Evolutionary conservation across 92 coral and sea anemone genomes (phyloP).

Genomic region (Parazoanthus darwini): DNA sequence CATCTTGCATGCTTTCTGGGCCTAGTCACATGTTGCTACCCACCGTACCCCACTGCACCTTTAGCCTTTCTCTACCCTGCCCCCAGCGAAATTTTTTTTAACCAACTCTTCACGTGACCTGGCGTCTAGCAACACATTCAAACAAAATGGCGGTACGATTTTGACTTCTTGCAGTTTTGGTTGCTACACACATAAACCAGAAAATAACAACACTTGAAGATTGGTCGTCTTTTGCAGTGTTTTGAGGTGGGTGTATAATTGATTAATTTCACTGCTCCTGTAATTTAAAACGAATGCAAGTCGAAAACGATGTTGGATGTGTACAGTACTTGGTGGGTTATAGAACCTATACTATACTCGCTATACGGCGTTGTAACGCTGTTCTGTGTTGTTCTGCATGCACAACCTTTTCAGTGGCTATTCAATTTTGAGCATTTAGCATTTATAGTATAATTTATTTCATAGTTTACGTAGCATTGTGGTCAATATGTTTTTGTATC

Average conservation of each 20-base stretch:
- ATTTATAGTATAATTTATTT: too few species aligned
- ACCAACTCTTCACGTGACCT: conserved; percentile 34
- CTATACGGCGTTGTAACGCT: not conserved
- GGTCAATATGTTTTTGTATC: not conserved
- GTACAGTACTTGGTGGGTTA: not conserved
- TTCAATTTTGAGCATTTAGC: not conserved
- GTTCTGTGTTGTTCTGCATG: not conserved
- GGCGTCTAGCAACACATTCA: conserved; percentile 51
- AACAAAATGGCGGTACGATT: conserved; percentile 45
- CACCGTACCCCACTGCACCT: not conserved
- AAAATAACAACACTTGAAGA: not conserved
- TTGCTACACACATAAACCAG: conserved; percentile 29
- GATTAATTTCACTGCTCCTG: not conserved
- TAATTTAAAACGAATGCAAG: not conserved
- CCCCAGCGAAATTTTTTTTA: not conserved
- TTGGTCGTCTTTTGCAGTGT: not conserved
- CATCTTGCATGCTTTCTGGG: conserved; percentile 4
- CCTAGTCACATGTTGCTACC: not conserved
- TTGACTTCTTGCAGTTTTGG: conserved; percentile 34
- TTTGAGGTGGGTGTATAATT: not conserved
- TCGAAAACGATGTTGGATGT: not conserved
- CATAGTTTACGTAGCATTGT: not conserved
- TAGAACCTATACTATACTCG: too few species aligned
- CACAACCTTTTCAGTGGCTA: not conserved
- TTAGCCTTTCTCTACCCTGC: not conserved